phyloP scores from a whole-genome alignment of 2,888 invertebrate genomes.

The Taenaris catops region DNA sequence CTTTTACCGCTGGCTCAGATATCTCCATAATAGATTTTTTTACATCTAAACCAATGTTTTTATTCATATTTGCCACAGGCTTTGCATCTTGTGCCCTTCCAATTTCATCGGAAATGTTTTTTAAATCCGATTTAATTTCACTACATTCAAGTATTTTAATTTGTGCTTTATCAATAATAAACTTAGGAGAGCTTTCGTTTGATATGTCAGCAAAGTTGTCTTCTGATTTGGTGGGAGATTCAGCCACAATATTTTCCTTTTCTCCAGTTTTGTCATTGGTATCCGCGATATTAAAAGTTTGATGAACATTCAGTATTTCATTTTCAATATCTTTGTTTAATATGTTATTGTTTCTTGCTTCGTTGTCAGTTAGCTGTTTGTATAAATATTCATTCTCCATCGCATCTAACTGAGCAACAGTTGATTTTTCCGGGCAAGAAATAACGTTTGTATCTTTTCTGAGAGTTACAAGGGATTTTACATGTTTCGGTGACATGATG shows the following conservation, averaged over 20 bases:
- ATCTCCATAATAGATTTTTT: too few species aligned
- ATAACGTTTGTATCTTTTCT: slow-evolving; percentile 32
- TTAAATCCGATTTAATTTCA: slow-evolving; percentile 8
- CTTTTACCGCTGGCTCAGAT: too few species aligned
- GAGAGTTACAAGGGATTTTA: slow-evolving; percentile 28
- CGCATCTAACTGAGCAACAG: slow-evolving; percentile 49
- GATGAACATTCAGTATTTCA: slow-evolving; percentile 18
- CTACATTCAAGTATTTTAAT: slow-evolving; percentile 16
- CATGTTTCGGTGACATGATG: slow-evolving; percentile 51
- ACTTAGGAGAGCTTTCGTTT: slow-evolving; percentile 50
- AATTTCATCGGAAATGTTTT: slow-evolving; percentile 4
- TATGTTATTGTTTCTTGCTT: slow-evolving; percentile 53
- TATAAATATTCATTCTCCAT: slow-evolving; percentile 63
- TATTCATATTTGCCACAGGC: too few species aligned
- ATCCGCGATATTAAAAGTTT: slow-evolving; percentile 1
- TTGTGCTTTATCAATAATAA: slow-evolving; percentile 21
- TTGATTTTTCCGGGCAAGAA: slow-evolving; percentile 48
- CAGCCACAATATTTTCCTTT: slow-evolving; percentile 33
- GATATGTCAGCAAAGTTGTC: slow-evolving; percentile 62
- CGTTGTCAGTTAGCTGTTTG: slow-evolving; percentile 45
- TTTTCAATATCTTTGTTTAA: slow-evolving; percentile 48
- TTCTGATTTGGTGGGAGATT: slow-evolving; percentile 55
- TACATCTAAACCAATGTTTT: too few species aligned
- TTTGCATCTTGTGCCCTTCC: too few species aligned
- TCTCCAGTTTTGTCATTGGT: slow-evolving; percentile 26